These are phyloP conservation scores for Pterobdella sp. DNA, from an alignment of 2,888 invertebrate genomes.

Conservation along the genomic window DNA sequence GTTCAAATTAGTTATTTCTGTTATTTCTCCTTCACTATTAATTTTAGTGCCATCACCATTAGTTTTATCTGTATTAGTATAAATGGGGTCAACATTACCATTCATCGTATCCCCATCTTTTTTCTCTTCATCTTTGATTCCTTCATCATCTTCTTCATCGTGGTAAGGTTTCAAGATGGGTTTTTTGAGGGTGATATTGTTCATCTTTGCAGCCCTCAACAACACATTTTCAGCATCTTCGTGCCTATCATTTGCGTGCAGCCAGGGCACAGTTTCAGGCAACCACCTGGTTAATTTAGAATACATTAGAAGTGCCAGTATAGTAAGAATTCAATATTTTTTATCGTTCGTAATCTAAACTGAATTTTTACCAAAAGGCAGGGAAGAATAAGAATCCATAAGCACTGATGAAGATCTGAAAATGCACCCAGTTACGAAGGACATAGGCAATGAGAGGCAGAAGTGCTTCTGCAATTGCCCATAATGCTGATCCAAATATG, in stretches of 20 bases:
- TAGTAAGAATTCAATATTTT: too few relatives aligned
- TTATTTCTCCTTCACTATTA: too few relatives aligned
- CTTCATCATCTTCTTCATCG: neutral
- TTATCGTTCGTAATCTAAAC: too few relatives aligned
- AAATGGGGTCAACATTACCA: too few relatives aligned
- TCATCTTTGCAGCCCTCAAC: conserved; percentile 36
- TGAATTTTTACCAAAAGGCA: conserved; percentile 34
- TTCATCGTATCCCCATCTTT: neutral
- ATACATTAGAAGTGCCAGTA: neutral
- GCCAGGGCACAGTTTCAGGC: conserved; percentile 39
- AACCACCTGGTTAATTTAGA: conserved; percentile 33
- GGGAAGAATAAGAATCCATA: conserved; percentile 32
- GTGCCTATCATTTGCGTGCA: conserved; percentile 36
- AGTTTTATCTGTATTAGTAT: too few relatives aligned
- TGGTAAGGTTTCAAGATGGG: neutral
- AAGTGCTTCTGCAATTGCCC: conserved; percentile 34
- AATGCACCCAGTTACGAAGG: conserved; percentile 35
- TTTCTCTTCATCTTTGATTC: neutral
- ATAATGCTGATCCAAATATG: conserved; percentile 33
- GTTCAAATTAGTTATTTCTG: too few relatives aligned
- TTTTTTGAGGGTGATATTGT: conserved; percentile 31
- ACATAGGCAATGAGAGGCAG: conserved; percentile 36
- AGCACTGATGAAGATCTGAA: conserved; percentile 34
- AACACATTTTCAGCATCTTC: conserved; percentile 37
- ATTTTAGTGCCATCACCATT: too few relatives aligned